Base-by-base conservation (phyloP, 2,888 invertebrate genomes). In the Sinhomidia bicolor region DNA sequence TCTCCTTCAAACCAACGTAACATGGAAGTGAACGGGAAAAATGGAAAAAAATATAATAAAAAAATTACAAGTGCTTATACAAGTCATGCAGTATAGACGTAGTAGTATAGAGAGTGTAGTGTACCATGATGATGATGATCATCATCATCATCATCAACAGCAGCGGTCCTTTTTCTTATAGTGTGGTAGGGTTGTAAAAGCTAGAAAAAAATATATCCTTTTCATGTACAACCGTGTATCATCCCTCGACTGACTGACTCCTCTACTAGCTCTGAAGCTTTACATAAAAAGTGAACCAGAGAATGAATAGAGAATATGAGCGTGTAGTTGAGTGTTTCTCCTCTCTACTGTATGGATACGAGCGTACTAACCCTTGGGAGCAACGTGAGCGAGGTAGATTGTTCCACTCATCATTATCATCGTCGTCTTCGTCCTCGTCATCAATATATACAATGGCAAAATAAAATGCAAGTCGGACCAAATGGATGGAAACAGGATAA, bases 401-500 rank as follows among this genome's bases (percentile, higher is more conserved):
- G 82, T 51, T 82, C 82, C 51, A 65, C 68, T 54, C 51, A 68
- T 82, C 82, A 82, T 68, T 51, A 82, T 78, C 78, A 78, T 78
- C 78, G 14, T 51, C 76, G n/a, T 51, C 76, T 12, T 78, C 78
- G 54, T 78, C 78, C 78, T 78, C 78, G 78, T 78, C 78, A 78
- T 78, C 80, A 80, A 47, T 65, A 82, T 82, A 65, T 51, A 68
- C 68, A 82, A 65, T 82, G 68, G 82, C 82, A 82, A 82, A 82
- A 82, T 68, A 68, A 68, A 82, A 82, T 71, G 71, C 71, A 71
- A 71, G 68, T 32, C 44, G 20, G n/a, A 51, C 51, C 62, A 68
- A 83, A 83, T 83, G 83, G 68, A 83, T 83, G 83, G 71, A 83
- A 83, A 83, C 71, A 83, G 71, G 71, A 83, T 71, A 83, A 83